phyloP scores from a whole-genome alignment of 1,140 invertebrate species.

The Atta texana region DNA sequence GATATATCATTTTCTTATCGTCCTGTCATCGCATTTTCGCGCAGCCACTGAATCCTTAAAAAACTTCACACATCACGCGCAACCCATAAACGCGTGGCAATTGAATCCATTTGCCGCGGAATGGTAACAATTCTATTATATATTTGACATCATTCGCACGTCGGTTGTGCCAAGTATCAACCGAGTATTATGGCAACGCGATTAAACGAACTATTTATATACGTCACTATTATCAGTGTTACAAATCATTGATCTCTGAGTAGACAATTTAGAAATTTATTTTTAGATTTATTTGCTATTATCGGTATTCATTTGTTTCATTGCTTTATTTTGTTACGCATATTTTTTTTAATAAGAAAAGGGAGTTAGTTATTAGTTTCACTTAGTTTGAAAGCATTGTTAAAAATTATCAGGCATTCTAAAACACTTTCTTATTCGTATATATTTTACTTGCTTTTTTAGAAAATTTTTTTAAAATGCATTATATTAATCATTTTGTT shows the following conservation, averaged over 20 bases:
- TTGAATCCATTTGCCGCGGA: conserved; percentile 32
- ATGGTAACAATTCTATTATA: conserved; percentile 50
- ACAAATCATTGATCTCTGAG: conserved; percentile 25
- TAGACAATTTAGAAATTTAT: conserved; percentile 27
- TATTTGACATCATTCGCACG: conserved; percentile 42
- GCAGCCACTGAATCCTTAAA: neutral
- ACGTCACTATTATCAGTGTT: conserved; percentile 27
- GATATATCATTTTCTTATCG: neutral
- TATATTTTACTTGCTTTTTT: neutral
- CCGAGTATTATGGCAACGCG: conserved; percentile 11
- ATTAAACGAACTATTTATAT: conserved; percentile 36
- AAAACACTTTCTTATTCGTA: neutral
- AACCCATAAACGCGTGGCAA: conserved; percentile 3
- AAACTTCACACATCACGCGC: neutral
- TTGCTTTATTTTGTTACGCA: neutral
- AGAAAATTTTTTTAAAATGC: neutral
- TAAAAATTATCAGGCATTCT: conserved; percentile 1
- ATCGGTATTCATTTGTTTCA: conserved; percentile 11
- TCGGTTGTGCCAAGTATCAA: conserved; percentile 12
- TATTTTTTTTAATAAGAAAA: neutral
- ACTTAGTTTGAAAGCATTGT: neutral
- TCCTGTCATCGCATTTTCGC: neutral
- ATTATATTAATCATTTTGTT: neutral
- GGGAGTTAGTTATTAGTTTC: neutral
- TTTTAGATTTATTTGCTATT: conserved; percentile 40